Conservation (phyloP, 2,113 vertebrate genomes). For the Eudyptes chrysolophus region DNA sequence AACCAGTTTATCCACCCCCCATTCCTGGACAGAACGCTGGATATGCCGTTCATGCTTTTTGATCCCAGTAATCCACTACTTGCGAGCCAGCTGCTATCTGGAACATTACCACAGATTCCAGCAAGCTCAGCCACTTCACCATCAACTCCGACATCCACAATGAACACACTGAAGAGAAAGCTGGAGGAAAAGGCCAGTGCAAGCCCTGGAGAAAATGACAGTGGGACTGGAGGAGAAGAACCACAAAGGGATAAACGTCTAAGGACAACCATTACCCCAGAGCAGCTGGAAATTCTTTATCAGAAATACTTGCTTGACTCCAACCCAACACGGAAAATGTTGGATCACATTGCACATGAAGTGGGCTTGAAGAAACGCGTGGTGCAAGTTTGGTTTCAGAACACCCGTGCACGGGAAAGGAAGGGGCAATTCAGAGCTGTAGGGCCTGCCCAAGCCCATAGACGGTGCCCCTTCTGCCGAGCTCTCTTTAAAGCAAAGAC, state of each 20-base stretch:
- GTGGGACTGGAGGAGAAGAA: conserved; percentile 93
- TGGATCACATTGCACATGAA: conserved; percentile 98
- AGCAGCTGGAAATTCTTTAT: conserved; percentile 96
- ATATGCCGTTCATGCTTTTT: conserved; percentile 99
- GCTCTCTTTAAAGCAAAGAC: conserved; percentile 99
- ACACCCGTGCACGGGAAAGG: conserved; percentile 94
- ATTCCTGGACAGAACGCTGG: conserved; percentile 92
- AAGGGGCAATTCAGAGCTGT: conserved; percentile 98
- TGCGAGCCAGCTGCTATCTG: conserved; percentile 92
- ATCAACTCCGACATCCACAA: conserved; percentile 92
- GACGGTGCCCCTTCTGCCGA: conserved; percentile 95
- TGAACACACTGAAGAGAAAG: conserved; percentile 97
- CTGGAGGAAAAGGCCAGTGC: conserved; percentile 95
- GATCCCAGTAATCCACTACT: conserved; percentile 96
- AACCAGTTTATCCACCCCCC: conserved; percentile 98
- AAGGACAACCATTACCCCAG: conserved; percentile 97
- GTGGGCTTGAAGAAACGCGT: conserved; percentile 98
- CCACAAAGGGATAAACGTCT: conserved; percentile 96
- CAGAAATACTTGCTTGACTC: conserved; percentile 98
- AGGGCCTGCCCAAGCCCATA: conserved; percentile 94
- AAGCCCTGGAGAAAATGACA: conserved; percentile 96
- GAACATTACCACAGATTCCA: conserved; percentile 92
- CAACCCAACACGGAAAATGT: conserved; percentile 98
- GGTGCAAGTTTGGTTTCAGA: conserved; percentile 99
- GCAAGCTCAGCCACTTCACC: conserved; percentile 94